These are phyloP conservation scores for Lagenorhynchus albirostris DNA, from an alignment of 2,113 vertebrate species.

Conservation along the genomic window DNA sequence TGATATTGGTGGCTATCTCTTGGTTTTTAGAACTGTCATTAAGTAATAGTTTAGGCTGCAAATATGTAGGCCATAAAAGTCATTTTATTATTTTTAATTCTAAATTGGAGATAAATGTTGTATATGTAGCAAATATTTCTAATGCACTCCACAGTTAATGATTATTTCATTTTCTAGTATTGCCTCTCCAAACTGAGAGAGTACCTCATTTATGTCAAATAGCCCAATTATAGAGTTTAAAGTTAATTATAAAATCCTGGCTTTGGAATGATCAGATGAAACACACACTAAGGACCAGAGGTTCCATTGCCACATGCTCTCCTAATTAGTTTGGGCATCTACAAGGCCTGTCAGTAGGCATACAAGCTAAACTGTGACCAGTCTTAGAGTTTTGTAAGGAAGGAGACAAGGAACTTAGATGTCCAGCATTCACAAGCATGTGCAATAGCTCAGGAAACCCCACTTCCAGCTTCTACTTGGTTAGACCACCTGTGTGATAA, in stretches of 20 bases:
- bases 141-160: neutral
- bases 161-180: neutral
- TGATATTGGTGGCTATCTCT: neutral
- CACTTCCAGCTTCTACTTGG: neutral
- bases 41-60: neutral
- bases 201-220: neutral
- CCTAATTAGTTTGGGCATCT: neutral
- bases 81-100: neutral
- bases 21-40: neutral
- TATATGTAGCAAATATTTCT: neutral
- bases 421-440: neutral
- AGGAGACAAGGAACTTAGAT: neutral
- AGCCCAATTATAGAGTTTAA: neutral
- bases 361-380: accelerated
- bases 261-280: neutral
- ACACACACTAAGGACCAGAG: neutral
- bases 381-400: neutral
- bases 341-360: neutral
- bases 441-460: neutral
- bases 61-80: neutral
- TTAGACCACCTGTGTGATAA: accelerated
- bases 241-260: neutral
- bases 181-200: neutral
- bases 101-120: neutral
- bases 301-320: neutral